phyloP scores from a whole-genome alignment of 1,140 invertebrate genomes.

The Leptinotarsa defecta region DNA sequence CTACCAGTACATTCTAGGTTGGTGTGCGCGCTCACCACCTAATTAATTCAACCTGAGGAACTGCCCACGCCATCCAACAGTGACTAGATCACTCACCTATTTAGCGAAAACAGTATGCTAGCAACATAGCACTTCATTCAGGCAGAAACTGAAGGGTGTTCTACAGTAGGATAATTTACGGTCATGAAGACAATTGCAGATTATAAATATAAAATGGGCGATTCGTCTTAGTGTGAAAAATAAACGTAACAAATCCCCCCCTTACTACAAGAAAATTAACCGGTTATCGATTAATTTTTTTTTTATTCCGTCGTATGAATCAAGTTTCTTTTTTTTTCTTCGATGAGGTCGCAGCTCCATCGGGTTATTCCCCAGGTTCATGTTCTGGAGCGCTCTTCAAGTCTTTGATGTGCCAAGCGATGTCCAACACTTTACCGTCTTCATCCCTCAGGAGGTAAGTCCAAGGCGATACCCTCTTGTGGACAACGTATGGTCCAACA shows the following conservation, averaged over 20 bases:
- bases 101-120: too few relatives aligned
- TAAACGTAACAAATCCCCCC: not conserved
- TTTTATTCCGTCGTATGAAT: too few relatives aligned
- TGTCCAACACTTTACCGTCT: constrained; percentile 4
- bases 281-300: too few relatives aligned
- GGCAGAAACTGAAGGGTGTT: too few relatives aligned
- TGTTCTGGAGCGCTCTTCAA: constrained; percentile 11
- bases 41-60: too few relatives aligned
- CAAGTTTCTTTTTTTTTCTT: not conserved
- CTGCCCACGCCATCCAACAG: too few relatives aligned
- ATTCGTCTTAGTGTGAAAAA: not conserved
- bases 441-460: constrained; percentile 25
- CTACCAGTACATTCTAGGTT: too few relatives aligned
- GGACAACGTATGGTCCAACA: constrained; percentile 30
- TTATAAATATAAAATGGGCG: not conserved
- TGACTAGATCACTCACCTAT: too few relatives aligned
- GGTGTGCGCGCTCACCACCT: too few relatives aligned
- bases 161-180: not conserved
- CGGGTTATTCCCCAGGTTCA: not conserved
- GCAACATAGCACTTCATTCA: too few relatives aligned
- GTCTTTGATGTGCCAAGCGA: constrained; percentile 22
- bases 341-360: not conserved
- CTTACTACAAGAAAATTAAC: not conserved
- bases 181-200: not conserved
- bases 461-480: not conserved